Evolutionary conservation across 2,113 vertebrate species (phyloP).

Genomic region (Phaethornis superciliosus): DNA sequence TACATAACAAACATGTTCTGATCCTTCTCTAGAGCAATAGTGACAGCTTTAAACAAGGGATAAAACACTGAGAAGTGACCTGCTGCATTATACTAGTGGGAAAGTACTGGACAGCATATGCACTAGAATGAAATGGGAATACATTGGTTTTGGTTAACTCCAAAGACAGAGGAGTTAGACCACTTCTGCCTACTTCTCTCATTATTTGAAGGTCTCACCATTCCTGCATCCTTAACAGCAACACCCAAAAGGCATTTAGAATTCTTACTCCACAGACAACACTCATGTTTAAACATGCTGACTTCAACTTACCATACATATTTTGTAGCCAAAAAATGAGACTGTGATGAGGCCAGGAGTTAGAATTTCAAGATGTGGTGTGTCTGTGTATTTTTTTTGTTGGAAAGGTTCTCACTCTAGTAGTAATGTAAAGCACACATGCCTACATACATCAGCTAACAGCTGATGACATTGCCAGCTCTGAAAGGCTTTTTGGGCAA

Average conservation of each 20-base stretch:
- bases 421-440: not conserved
- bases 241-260: not conserved
- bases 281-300: not conserved
- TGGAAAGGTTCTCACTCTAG: not conserved
- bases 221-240: not conserved
- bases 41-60: not conserved
- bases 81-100: not conserved
- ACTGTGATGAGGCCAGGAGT: not conserved
- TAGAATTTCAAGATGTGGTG: not conserved
- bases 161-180: not conserved
- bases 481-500: constrained; percentile 33
- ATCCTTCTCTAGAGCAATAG: not conserved
- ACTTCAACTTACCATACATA: not conserved
- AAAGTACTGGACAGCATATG: not conserved
- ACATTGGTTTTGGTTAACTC: not conserved
- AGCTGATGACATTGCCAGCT: constrained; percentile 37
- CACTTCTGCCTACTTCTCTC: not conserved
- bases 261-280: not conserved
- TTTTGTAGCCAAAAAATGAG: not conserved
- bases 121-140: not conserved
- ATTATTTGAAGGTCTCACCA: not conserved
- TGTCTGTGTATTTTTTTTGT: not conserved
- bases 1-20: not conserved
- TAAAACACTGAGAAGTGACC: not conserved
- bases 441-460: constrained; percentile 29